A percentile compares a stretch with the other conserved stretches of the same genome.
Conservation (phyloP, 2,113 vertebrate species). For the Tinamus guttatus region DNA sequence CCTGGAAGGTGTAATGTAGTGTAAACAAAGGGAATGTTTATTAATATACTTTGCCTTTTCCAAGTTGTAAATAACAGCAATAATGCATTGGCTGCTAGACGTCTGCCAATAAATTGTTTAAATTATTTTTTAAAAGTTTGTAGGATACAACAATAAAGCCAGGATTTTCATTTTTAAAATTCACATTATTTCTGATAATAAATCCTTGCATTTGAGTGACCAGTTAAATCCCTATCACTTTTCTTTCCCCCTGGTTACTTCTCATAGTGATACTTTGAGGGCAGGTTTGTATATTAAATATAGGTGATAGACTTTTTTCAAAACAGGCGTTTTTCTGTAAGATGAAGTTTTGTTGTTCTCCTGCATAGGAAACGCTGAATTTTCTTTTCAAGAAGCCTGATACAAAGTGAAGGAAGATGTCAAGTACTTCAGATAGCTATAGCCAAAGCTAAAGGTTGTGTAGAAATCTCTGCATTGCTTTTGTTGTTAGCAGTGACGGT, state of each 20-base stretch:
- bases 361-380: neutral
- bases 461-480: conserved; percentile 9
- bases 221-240: neutral
- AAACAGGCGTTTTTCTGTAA: neutral
- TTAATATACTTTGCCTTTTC: neutral
- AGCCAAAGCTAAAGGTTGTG: conserved; percentile 28
- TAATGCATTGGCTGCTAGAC: neutral
- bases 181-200: no score
- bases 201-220: neutral
- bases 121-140: neutral
- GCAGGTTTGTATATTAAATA: neutral
- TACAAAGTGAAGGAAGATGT: neutral
- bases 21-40: neutral
- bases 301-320: neutral
- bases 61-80: neutral
- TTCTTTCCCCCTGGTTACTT: no score
- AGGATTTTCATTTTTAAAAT: neutral
- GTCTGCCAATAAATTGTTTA: neutral
- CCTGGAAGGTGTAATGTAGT: neutral
- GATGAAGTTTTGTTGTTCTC: neutral
- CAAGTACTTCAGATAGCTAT: conserved; percentile 6
- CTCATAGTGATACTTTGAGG: neutral
- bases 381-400: conserved; percentile 11
- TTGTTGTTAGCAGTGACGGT: neutral
- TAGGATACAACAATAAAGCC: neutral